phyloP scores from a whole-genome alignment of 2,888 invertebrate genomes.

The Nomada hirtipes region DNA sequence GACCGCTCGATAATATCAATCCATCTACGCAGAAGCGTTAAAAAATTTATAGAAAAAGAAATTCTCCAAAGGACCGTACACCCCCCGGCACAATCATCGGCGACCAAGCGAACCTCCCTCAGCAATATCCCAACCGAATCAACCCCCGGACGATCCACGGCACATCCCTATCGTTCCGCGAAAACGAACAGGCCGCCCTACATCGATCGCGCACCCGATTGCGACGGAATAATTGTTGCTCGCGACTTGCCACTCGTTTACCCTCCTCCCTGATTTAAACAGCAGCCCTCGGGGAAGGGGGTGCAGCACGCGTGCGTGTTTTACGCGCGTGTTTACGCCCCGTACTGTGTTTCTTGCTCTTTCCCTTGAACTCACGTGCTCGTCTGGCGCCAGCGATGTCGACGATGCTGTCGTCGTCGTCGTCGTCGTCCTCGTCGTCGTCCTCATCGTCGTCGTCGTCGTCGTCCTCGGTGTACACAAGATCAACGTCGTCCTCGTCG shows the following conservation, averaged over 20 bases:
- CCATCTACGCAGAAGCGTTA: too few relatives aligned
- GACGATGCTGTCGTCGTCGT: slow-evolving; percentile 88
- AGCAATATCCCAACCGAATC: neutral
- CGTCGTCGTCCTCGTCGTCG: slow-evolving; percentile 89
- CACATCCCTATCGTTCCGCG: neutral
- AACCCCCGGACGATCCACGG: neutral
- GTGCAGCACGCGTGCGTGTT: slow-evolving; percentile 52
- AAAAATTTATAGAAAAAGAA: too few relatives aligned
- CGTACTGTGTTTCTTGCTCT: slow-evolving; percentile 81
- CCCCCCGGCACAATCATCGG: too few relatives aligned
- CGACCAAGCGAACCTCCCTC: neutral
- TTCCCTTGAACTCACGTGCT: slow-evolving; percentile 95
- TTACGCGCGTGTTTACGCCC: slow-evolving; percentile 78
- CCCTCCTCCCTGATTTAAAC: slow-evolving; percentile 40
- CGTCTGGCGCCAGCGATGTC: slow-evolving; percentile 89
- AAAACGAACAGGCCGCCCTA: too few relatives aligned
- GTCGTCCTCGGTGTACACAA: slow-evolving; percentile 83
- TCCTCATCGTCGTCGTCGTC: slow-evolving; percentile 88
- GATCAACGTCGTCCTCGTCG: slow-evolving; percentile 84
- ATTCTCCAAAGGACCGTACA: neutral
- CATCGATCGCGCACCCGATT: too few relatives aligned
- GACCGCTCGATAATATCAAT: too few relatives aligned
- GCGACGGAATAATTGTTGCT: slow-evolving; percentile 9
- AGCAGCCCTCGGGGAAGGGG: slow-evolving; percentile 29
- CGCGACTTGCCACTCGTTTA: slow-evolving; percentile 59